Evolutionary conservation across 2,888 invertebrate species (phyloP), one percentile per base, ranked within the genome.

Genomic region (Diplolepis rosae): DNA sequence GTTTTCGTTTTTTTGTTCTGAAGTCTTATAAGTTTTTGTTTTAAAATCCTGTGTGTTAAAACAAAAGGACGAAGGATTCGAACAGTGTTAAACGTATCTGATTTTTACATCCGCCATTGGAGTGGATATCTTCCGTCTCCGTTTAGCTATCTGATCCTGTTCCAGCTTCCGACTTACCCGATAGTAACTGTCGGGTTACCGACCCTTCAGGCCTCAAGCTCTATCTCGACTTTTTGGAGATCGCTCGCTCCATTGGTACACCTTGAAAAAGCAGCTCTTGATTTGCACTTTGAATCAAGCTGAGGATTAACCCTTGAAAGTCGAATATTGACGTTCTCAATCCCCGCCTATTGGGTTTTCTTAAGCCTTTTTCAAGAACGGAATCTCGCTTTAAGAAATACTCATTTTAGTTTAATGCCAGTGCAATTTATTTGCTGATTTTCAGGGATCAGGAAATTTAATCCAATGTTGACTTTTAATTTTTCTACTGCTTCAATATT

Each of bases 181-280:
- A 54, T 54, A 13, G 32, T 54, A 39, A 61, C 39, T 61, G 39
- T 7, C 61, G 35, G 39, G 35, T 56, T 56, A 56, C 35, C 56
- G 56, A 56, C 35, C 35, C 61, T 9, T 61, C 39, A 27, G 13
- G 13, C 39, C 61, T n/a, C 22, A 39, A 27, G 39, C 27, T 61
- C 27, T 42, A 61, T 61, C 39, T 61, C 39, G n/a, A 61, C 24
- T 42, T 61, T 61, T 61, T 61, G 13, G 61, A 27, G 27, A 61
- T 42, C 39, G 39, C 39, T 42, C 39, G 61, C 27, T 61, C 61
- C 15, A 61, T 61, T 61, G 39, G 39, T 61, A n/a, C 24, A 22
- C 35, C 61, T 61, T 24, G 61, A 27, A 42, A 61, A 61, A 61
- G 61, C 61, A 61, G 61, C 61, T 61, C 61, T 61, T 61, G 61